Conservation (phyloP, 2,888 invertebrate genomes). For the Axea sp. region DNA sequence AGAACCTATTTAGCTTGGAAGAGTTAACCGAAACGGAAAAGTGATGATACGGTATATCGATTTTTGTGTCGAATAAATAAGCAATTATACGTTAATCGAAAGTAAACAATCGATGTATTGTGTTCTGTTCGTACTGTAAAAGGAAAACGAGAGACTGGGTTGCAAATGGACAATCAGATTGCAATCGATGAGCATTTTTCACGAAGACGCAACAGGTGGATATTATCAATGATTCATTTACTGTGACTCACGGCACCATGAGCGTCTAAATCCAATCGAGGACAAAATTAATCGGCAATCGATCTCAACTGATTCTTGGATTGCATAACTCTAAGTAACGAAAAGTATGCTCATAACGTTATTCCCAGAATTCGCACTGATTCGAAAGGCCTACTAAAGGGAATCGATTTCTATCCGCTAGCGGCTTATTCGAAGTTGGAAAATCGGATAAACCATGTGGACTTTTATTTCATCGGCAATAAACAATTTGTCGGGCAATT, state of each 20-base stretch:
- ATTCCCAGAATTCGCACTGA: too few species aligned
- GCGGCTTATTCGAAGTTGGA: too few species aligned
- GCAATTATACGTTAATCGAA: slow-evolving; percentile 4
- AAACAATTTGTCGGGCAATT: too few species aligned
- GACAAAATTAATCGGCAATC: slow-evolving; percentile 36
- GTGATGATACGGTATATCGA: too few species aligned
- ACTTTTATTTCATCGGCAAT: too few species aligned
- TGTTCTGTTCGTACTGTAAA: slow-evolving; percentile 2
- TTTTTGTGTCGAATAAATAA: slow-evolving; percentile 5
- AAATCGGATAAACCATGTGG: too few species aligned
- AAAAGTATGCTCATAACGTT: slow-evolving; percentile 11
- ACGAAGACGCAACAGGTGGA: slow-evolving; percentile 46
- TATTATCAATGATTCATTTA: slow-evolving; percentile 24
- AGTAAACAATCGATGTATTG: slow-evolving; percentile 20
- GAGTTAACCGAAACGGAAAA: neutral
- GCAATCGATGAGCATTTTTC: slow-evolving; percentile 42
- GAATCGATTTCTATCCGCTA: too few species aligned
- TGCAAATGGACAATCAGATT: slow-evolving; percentile 21
- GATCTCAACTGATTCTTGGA: slow-evolving; percentile 15
- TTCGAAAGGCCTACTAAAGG: too few species aligned
- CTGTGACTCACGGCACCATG: slow-evolving; percentile 22
- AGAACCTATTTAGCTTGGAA: slow-evolving; percentile 6
- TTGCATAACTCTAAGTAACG: slow-evolving; percentile 40
- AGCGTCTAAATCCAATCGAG: slow-evolving; percentile 40
- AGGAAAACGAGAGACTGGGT: slow-evolving; percentile 3